Percentiles rank a stretch among this genome's conserved stretches.
phyloP scores from a whole-genome alignment of 2,888 invertebrate genomes.

The Camptogramma bilineatum region DNA sequence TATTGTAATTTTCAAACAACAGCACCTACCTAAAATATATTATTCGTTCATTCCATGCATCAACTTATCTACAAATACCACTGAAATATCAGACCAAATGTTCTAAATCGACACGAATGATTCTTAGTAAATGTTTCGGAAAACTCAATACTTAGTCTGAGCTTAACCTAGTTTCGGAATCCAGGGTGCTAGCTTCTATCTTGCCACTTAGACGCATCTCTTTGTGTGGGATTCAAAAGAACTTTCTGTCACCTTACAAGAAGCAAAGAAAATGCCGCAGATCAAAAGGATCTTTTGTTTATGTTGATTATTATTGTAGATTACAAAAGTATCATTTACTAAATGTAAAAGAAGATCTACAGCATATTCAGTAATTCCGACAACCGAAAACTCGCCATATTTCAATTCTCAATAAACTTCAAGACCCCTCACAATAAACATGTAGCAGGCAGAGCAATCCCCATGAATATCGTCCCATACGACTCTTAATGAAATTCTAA shows the following conservation, averaged over 20 bases:
- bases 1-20: too few relatives aligned
- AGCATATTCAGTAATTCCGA: constrained; percentile 26
- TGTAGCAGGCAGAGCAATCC: constrained; percentile 28
- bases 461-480: constrained; percentile 31
- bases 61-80: neutral
- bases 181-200: constrained; percentile 17
- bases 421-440: constrained; percentile 27
- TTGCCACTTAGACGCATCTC: constrained; percentile 13
- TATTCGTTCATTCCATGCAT: neutral
- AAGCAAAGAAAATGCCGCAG: neutral
- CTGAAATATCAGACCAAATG: neutral
- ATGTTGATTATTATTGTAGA: constrained; percentile 9
- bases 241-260: constrained; percentile 1
- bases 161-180: constrained; percentile 34
- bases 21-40: too few relatives aligned
- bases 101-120: neutral
- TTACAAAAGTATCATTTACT: too few relatives aligned
- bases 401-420: constrained; percentile 35
- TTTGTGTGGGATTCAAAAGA: constrained; percentile 27
- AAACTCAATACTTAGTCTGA: constrained; percentile 27
- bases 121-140: neutral
- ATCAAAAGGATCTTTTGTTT: constrained; percentile 7
- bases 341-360: too few relatives aligned
- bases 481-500: constrained; percentile 40
- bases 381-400: constrained; percentile 10